Evolutionary conservation across 2,888 invertebrate species (phyloP).

Genomic region (Sussaba pulchella): DNA sequence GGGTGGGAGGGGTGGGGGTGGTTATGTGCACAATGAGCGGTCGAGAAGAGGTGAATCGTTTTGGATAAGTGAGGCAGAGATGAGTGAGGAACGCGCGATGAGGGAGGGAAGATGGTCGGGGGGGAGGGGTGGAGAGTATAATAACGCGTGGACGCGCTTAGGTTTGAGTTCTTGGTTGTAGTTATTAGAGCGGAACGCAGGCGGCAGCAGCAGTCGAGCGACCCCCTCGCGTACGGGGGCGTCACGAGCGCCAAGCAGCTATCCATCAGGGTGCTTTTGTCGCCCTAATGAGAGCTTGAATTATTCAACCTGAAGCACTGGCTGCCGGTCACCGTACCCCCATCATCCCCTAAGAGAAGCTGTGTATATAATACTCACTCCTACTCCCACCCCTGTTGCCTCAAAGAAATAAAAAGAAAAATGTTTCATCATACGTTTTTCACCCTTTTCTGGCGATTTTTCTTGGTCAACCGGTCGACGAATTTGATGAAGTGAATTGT

Average conservation of each 20-base stretch:
- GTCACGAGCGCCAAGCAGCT: conserved; percentile 77
- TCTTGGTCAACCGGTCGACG: conserved; percentile 21
- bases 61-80: conserved; percentile 1
- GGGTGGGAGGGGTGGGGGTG: too few species aligned
- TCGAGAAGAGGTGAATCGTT: neutral
- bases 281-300: conserved; percentile 84
- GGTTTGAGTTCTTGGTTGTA: conserved; percentile 45
- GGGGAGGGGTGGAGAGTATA: neutral
- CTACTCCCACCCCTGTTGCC: too few species aligned
- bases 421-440: too few species aligned
- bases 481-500: too few species aligned
- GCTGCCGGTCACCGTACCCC: conserved; percentile 72
- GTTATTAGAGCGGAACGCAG: conserved; percentile 62
- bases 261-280: conserved; percentile 85
- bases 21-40: too few species aligned
- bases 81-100: neutral
- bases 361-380: too few species aligned
- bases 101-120: neutral
- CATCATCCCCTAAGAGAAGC: too few species aligned
- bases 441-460: conserved; percentile 61
- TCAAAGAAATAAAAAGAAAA: too few species aligned
- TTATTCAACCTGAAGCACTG: conserved; percentile 81
- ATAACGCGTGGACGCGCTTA: conserved; percentile 41
- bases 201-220: conserved; percentile 54
- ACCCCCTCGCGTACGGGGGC: conserved; percentile 12